A percentile compares a stretch with the other conserved stretches of the same genome.
Conservation (phyloP, 2,113 vertebrate genomes). For the Emydura subglobosa region DNA sequence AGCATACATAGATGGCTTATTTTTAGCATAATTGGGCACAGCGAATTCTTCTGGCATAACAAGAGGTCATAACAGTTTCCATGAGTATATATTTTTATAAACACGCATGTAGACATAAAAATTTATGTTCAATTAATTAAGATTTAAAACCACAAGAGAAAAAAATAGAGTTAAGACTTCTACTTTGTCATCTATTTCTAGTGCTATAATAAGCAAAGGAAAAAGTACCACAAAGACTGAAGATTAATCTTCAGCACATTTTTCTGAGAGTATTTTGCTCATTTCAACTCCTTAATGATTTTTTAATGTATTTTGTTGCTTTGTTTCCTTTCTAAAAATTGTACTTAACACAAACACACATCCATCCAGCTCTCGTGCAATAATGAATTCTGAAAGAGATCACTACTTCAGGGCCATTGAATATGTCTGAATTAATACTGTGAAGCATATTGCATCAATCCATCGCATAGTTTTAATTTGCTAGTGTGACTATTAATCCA, state of each 20-base stretch:
- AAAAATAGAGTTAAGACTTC: background rate
- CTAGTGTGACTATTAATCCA: background rate
- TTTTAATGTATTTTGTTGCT: slow-evolving; percentile 59
- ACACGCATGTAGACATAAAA: slow-evolving; percentile 10
- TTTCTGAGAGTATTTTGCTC: slow-evolving; percentile 3
- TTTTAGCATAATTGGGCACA: slow-evolving; percentile 66
- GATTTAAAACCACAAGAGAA: slow-evolving; percentile 47
- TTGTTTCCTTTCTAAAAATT: slow-evolving; percentile 66
- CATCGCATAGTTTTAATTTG: accelerated
- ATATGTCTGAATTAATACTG: background rate
- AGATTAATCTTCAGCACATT: background rate
- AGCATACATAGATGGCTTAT: slow-evolving; percentile 34
- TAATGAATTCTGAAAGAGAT: accelerated
- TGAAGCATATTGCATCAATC: background rate
- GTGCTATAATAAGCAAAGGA: background rate
- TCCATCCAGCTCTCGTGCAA: background rate
- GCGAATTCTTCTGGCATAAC: slow-evolving; percentile 41
- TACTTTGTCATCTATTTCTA: background rate
- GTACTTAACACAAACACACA: accelerated
- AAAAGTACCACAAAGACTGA: background rate
- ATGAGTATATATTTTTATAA: background rate
- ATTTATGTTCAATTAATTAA: slow-evolving; percentile 52
- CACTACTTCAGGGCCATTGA: accelerated
- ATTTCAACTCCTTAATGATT: slow-evolving; percentile 40
- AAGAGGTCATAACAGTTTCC: slow-evolving; percentile 50